These are phyloP conservation scores for Hippocampus abdominalis DNA, from an alignment of 2,113 vertebrate genomes.

Conservation along the genomic window DNA sequence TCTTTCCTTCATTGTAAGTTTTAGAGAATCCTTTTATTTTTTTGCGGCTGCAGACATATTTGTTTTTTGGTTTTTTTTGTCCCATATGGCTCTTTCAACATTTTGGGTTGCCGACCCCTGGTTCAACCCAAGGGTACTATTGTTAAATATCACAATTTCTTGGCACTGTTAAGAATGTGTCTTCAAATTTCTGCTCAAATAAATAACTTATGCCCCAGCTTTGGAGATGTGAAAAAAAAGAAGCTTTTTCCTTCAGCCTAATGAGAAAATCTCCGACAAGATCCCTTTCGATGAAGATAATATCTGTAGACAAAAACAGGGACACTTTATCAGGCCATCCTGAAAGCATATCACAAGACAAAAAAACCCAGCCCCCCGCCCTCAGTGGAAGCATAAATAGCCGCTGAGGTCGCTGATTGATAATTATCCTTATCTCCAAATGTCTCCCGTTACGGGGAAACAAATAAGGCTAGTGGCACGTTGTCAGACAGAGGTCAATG, in stretches of 20 bases:
- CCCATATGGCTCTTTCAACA: too few species aligned
- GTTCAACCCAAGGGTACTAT: constrained; percentile 33
- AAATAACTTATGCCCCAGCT: neutral
- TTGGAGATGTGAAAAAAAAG: neutral
- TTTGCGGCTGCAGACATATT: too few species aligned
- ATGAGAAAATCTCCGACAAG: neutral
- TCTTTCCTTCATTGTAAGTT: too few species aligned
- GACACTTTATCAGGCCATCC: constrained; percentile 40
- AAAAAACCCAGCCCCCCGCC: constrained; percentile 40
- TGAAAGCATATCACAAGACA: constrained; percentile 49
- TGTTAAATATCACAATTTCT: constrained; percentile 39
- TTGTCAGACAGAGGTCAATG: constrained; percentile 67
- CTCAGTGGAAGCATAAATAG: constrained; percentile 60
- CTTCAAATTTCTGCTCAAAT: neutral
- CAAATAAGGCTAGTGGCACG: constrained; percentile 53
- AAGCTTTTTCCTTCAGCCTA: constrained; percentile 1
- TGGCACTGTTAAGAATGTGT: constrained; percentile 1
- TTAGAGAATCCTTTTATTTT: too few species aligned
- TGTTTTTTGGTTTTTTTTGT: too few species aligned
- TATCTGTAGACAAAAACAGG: constrained; percentile 21
- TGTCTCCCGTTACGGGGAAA: constrained; percentile 68
- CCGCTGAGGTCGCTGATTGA: constrained; percentile 64
- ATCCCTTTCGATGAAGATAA: constrained; percentile 24
- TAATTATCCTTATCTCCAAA: constrained; percentile 69
- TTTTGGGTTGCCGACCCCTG: too few species aligned